Conservation (phyloP, 1,140 invertebrate species). For the Leptinotarsa defecta region DNA sequence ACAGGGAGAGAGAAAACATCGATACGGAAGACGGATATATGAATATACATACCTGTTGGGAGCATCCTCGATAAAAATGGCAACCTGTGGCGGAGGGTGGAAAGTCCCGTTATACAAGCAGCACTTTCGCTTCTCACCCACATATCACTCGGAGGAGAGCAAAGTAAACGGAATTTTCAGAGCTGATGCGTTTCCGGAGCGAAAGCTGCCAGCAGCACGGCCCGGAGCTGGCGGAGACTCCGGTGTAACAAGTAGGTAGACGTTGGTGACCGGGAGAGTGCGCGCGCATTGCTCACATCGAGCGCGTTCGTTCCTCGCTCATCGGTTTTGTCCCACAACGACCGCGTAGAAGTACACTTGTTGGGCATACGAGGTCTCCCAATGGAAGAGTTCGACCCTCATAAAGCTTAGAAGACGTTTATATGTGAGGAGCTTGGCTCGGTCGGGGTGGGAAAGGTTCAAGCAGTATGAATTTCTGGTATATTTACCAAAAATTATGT, state of each 20-base stretch:
- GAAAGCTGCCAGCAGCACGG: conserved; percentile 22
- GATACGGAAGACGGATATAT: background rate
- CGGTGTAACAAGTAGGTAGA: conserved; percentile 56
- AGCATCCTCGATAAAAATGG: conserved; percentile 10
- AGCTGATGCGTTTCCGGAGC: conserved; percentile 12
- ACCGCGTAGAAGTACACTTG: conserved; percentile 5
- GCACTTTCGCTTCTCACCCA: conserved; percentile 11
- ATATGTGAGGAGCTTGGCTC: background rate
- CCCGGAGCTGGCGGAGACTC: conserved; percentile 52
- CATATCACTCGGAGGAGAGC: background rate
- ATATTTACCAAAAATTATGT: no score
- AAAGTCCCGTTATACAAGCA: background rate
- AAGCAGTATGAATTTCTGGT: no score
- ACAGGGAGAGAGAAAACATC: background rate
- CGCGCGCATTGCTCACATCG: background rate
- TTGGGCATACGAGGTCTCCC: background rate
- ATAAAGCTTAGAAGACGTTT: background rate
- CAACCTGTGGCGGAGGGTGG: conserved; percentile 23
- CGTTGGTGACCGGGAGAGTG: conserved; percentile 24
- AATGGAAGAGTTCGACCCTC: background rate
- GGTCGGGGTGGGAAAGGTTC: background rate
- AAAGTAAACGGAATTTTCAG: conserved; percentile 1
- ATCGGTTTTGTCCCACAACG: background rate
- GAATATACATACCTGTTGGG: conserved; percentile 13
- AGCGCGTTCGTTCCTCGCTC: background rate